Evolutionary conservation across 1,140 invertebrate genomes (phyloP), one percentile per base, ranked within the genome.

Genomic region (Drosophila pseudoobscura): DNA sequence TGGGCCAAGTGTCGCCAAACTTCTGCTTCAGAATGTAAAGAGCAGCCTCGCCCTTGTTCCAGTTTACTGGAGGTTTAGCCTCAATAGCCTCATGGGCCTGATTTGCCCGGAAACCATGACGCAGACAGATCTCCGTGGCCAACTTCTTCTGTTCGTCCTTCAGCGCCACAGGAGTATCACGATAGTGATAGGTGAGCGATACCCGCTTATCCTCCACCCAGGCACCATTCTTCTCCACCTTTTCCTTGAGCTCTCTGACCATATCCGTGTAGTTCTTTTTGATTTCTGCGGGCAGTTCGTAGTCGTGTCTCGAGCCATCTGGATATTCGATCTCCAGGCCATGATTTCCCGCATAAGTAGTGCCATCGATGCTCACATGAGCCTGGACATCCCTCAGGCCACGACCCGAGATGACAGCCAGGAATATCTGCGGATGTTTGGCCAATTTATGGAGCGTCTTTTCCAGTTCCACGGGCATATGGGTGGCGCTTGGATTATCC

Each of bases 171-270:
- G 96, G 96, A 0, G 95, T 95, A 88, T 97, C 96, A 3, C 96
- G 93, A 92, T 96, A 98, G 87, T 98, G 97, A 92, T 96, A 97
- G 6, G 97, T 97, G n/a, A 98, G 91, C 0, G 97, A 92, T 0
- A 96, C 95, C 9, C 95, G 96, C 92, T 98, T 98, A 88, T 97
- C 97, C 89, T 98, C 97, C 1, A 97, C 96, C 97, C 97, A 98
- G 0, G 96, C 97, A 15, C 96, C 96, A 73, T 97, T 95, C 72
- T 92, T 94, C 80, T 96, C 96, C 15, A 97, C 93, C 91, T 96
- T 95, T 79, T 97, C 95, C 85, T 96, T 95, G 26, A 98, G 92
- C 6, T 94, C 93, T 79, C 95, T 94, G 73, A 97, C 94, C 39
- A 98, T 92, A 26, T 94, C 93, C 1, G 93, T 94, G n/a, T 97